Base-by-base conservation (phyloP, 2,797 vertebrate species). In the Sphaeramia orbicularis region DNA sequence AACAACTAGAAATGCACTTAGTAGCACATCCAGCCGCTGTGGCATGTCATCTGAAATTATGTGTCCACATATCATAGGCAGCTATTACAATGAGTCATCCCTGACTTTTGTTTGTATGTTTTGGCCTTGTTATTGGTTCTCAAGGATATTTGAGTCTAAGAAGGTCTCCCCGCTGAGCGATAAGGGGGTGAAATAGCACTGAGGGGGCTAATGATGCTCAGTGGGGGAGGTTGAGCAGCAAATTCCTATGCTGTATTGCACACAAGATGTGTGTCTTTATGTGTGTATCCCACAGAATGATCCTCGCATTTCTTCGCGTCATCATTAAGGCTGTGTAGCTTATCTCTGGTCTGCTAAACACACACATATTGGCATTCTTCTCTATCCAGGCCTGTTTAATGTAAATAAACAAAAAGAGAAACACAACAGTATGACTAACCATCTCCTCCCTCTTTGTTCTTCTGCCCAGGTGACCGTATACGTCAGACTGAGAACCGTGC, bases 401-500 rank as follows among this genome's bases (percentile, higher is more conserved):
- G 47, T 56, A 21, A 70, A 53, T 44, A 42, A 64, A 37, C 7
- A 1, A 16, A 51, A n/a, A 45, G 30, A 70, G 10, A 10, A 27
- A 38, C 1, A 8, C 35, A 6, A 11, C 21, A 30, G 11, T 32
- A 4, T 5, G 3, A 19, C 70, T 80, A 55, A 84, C 40, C 55
- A 1, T 45, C n/a, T 65, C 10, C n/a, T 6, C n/a, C 19, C n/a
- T 44, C 7, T 52, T 16, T 61, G 19, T 10, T 18, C 56, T 6
- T 30, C 11, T 35, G 48, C 1, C 16, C 87, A 98, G 97, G 96
- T 21, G 97, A 99, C 82, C 96, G 96, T 1, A 59, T 98, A 65
- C 95, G 97, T 60, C 97, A 99, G 94, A 98, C 97, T 0, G 97
- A 99, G 92, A 99, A 99, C 92, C 95, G 97, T 0, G 97, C 97